Percentiles rank a stretch among this genome's conserved stretches.
phyloP scores from a whole-genome alignment of 2,888 invertebrate species.

The Eudasyphora cyanicolor region DNA sequence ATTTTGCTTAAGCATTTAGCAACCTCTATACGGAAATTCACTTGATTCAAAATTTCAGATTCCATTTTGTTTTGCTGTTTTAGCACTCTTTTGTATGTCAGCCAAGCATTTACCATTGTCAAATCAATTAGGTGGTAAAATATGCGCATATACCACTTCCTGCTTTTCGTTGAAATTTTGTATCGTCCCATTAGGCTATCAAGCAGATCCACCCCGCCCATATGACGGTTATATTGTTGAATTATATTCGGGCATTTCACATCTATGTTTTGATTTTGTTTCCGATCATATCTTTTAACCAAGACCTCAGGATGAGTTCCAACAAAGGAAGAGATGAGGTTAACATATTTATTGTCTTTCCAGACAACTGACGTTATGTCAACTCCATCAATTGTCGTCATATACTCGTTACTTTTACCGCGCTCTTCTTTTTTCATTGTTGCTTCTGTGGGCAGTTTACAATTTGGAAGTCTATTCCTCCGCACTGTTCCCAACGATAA shows the following conservation, averaged over 20 bases:
- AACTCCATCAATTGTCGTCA: slow-evolving; percentile 1
- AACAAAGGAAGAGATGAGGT: slow-evolving; percentile 28
- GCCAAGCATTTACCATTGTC: slow-evolving; percentile 26
- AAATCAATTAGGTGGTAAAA: slow-evolving; percentile 41
- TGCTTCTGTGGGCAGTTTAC: slow-evolving; percentile 24
- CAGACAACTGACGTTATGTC: slow-evolving; percentile 6
- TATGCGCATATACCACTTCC: slow-evolving; percentile 37
- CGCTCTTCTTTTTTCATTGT: slow-evolving; percentile 23
- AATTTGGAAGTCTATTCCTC: slow-evolving; percentile 21
- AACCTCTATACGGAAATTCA: too few relatives aligned
- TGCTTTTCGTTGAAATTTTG: slow-evolving; percentile 35
- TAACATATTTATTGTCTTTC: slow-evolving; percentile 27
- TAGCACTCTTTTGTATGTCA: not conserved
- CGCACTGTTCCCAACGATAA: slow-evolving; percentile 15
- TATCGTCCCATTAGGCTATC: slow-evolving; percentile 21
- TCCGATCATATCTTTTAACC: slow-evolving; percentile 10
- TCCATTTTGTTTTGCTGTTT: too few relatives aligned
- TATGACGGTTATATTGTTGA: slow-evolving; percentile 25
- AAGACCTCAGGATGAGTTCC: not conserved
- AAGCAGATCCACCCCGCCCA: slow-evolving; percentile 18
- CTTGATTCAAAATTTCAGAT: too few relatives aligned
- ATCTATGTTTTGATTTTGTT: not conserved
- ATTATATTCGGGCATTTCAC: slow-evolving; percentile 25
- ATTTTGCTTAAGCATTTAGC: too few relatives aligned
- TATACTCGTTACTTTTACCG: not conserved